Evolutionary conservation across 1,140 invertebrate species (phyloP), one percentile per base, ranked within the genome.

Genomic region (Drosophila serrata): DNA sequence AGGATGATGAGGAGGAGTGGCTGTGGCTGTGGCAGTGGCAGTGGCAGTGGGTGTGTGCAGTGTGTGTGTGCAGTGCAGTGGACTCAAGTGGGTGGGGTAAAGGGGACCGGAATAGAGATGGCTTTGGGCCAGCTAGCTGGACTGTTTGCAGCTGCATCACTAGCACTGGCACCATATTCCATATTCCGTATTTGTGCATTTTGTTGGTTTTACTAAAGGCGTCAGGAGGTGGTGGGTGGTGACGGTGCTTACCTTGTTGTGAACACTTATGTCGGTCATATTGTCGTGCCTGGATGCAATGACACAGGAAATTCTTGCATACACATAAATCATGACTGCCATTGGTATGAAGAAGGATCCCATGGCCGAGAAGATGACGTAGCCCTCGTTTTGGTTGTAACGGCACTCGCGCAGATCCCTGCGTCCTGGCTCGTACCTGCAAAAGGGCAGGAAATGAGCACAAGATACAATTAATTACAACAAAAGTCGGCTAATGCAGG

Each of bases 311-410:
- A 98, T 98, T 79, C 96, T 95, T 4, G 96, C 95, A 92, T 98
- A 98, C 12, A 98, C 97, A 90, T 98, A 97, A 31, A 98, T 94
- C 96, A 99, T 98, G 9, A 98, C 97, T 6, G 96, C 94, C 93
- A 98, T 96, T 6, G 98, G 98, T 58, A 98, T 95, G 93, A 98
- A 99, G 93, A 98, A 99, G 0, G 97, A 98, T 0, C 97, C 97
- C 94, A 98, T 96, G 0, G 97, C 96, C 13, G 92, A 92, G 93
- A 98, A 98, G 42, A 98, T 95, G n/a, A 98, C 97, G 93, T 98
- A 98, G 3, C 96, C 96, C 35, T 95, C 94, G 86, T 98, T 97
- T 87, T 96, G 95, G 85, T 96, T 97, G 91, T 97, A 97, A 3
- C 95, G 94, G 85, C 96, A 97, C 51, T 94, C 93, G 6, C 92